These are phyloP conservation scores for Sminthurides aquaticus DNA, from an alignment of 2,888 invertebrate genomes.

Conservation along the genomic window DNA sequence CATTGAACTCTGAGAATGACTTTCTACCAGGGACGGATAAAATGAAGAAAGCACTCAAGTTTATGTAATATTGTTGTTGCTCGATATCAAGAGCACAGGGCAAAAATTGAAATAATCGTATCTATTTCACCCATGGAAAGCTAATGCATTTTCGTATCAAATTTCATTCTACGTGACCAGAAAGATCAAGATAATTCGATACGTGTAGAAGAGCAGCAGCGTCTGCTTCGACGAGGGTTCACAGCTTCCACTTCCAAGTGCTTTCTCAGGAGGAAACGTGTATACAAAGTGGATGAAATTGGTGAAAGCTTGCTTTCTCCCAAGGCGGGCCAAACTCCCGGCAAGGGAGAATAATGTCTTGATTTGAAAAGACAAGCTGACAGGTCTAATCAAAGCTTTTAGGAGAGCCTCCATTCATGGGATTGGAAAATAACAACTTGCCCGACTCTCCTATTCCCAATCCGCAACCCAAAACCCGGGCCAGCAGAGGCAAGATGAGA, in stretches of 20 bases:
- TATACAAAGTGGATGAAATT: background rate
- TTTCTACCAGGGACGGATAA: no score
- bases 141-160: background rate
- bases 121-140: background rate
- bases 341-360: background rate
- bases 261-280: background rate
- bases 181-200: background rate
- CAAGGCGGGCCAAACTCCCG: background rate
- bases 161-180: background rate
- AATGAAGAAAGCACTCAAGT: no score
- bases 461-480: background rate
- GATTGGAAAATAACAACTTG: background rate
- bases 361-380: constrained; percentile 33
- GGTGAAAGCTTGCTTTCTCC: background rate
- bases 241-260: background rate
- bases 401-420: background rate
- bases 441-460: background rate
- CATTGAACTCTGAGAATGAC: no score
- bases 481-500: no score
- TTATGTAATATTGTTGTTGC: no score
- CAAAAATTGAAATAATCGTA: background rate
- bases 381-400: constrained; percentile 29
- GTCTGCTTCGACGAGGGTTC: background rate
- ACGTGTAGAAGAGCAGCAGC: background rate
- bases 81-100: no score